Conservation (phyloP, 2,113 vertebrate species). For the pig (Sus scrofa) region DNA sequence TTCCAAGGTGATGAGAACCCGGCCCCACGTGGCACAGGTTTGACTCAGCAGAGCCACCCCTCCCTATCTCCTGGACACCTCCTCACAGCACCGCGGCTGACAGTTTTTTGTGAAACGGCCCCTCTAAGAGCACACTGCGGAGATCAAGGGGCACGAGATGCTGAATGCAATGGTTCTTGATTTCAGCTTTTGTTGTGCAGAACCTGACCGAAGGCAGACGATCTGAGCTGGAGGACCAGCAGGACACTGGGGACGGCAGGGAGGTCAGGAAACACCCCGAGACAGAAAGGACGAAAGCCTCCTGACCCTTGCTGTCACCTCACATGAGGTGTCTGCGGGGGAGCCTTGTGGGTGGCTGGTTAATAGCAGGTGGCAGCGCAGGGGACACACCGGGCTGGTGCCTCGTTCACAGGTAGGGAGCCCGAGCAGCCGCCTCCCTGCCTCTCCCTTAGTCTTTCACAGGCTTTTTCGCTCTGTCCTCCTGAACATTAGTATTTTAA, state of each 20-base stretch:
- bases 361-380: not conserved
- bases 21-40: not conserved
- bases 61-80: not conserved
- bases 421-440: slow-evolving; percentile 74
- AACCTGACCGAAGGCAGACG: not conserved
- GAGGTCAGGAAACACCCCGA: not conserved
- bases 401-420: slow-evolving; percentile 57
- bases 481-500: slow-evolving; percentile 80
- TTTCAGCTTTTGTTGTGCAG: not conserved
- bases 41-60: not conserved
- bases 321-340: not conserved
- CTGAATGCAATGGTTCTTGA: not conserved
- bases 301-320: not conserved
- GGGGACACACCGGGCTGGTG: slow-evolving; percentile 57
- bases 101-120: not conserved
- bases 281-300: not conserved
- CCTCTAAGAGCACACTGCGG: not conserved
- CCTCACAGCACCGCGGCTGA: not conserved
- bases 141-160: not conserved
- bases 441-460: slow-evolving; percentile 83
- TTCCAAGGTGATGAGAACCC: not conserved
- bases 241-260: not conserved
- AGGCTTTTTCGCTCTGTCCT: slow-evolving; percentile 77
- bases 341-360: not conserved
- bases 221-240: not conserved